A percentile compares a stretch with the other conserved stretches of the same genome.
Conservation (phyloP, 2,888 invertebrate species). For the Lepidocyrtinus sp. region DNA sequence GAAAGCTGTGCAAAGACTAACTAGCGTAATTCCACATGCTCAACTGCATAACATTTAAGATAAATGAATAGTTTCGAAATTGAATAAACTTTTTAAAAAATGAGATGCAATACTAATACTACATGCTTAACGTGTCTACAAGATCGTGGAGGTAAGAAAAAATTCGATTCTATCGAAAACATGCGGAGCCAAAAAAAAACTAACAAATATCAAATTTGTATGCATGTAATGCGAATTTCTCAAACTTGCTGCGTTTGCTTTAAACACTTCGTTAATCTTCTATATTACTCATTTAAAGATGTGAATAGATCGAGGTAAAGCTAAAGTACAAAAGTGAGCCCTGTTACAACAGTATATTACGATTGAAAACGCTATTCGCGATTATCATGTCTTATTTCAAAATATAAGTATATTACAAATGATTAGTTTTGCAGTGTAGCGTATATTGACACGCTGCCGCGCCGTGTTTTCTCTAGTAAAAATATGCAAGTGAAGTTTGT, state of each 20-base stretch:
- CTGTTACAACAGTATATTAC: constrained; percentile 1
- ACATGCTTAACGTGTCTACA: no score
- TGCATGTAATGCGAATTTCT: constrained; percentile 26
- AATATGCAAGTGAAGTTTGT: no score
- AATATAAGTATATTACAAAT: not conserved
- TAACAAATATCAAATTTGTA: not conserved
- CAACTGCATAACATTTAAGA: constrained; percentile 26
- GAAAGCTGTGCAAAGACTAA: constrained; percentile 38
- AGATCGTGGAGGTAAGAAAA: not conserved
- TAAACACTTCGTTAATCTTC: no score
- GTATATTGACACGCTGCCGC: not conserved
- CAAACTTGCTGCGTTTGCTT: no score
- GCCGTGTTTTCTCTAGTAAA: constrained; percentile 15
- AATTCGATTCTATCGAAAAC: not conserved
- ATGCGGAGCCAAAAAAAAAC: not conserved
- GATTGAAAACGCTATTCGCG: constrained; percentile 17
- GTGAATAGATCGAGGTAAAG: no score
- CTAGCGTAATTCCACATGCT: not conserved
- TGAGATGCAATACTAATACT: not conserved
- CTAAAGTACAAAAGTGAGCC: not conserved
- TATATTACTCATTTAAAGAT: no score
- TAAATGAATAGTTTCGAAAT: constrained; percentile 47
- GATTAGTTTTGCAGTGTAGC: not conserved
- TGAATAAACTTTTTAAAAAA: constrained; percentile 11
- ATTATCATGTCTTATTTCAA: constrained; percentile 33